Conservation (phyloP, 1,140 invertebrate species). For the Diorhabda carinulata region DNA sequence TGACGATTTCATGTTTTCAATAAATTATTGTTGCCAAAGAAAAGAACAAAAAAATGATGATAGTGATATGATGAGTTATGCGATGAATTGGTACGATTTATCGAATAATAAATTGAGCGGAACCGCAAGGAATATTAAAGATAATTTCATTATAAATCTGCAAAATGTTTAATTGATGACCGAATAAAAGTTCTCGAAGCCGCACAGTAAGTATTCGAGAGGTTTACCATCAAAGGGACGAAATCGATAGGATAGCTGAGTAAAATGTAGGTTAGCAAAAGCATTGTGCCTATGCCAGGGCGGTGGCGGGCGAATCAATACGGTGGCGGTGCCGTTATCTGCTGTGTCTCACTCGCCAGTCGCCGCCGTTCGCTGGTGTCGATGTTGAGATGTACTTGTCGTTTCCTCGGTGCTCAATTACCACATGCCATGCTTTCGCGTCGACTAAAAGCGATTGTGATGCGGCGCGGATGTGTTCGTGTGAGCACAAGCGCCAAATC, state of each 20-base stretch:
- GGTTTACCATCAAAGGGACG: background rate
- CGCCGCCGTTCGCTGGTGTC: too few species aligned
- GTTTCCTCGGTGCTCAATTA: background rate
- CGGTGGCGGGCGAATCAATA: slow-evolving; percentile 15
- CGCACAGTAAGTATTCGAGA: too few species aligned
- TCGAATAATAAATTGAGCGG: too few species aligned
- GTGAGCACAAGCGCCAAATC: background rate
- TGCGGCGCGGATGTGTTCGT: background rate
- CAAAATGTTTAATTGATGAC: too few species aligned
- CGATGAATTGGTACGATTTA: too few species aligned
- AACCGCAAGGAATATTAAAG: too few species aligned
- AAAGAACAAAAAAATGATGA: too few species aligned
- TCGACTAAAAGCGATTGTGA: background rate
- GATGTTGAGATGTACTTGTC: background rate
- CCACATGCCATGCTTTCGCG: background rate
- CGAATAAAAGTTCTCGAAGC: too few species aligned
- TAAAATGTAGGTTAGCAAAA: slow-evolving; percentile 20
- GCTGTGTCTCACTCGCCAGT: background rate
- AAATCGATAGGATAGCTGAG: slow-evolving; percentile 11
- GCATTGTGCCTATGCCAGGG: slow-evolving; percentile 14
- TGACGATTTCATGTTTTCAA: too few species aligned
- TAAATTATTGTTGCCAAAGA: too few species aligned
- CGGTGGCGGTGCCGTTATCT: background rate
- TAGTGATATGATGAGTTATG: too few species aligned
- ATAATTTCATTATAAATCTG: too few species aligned